Evolutionary conservation across 2,113 vertebrate genomes (phyloP).

Genomic region (Sakesphorus luctuosus): DNA sequence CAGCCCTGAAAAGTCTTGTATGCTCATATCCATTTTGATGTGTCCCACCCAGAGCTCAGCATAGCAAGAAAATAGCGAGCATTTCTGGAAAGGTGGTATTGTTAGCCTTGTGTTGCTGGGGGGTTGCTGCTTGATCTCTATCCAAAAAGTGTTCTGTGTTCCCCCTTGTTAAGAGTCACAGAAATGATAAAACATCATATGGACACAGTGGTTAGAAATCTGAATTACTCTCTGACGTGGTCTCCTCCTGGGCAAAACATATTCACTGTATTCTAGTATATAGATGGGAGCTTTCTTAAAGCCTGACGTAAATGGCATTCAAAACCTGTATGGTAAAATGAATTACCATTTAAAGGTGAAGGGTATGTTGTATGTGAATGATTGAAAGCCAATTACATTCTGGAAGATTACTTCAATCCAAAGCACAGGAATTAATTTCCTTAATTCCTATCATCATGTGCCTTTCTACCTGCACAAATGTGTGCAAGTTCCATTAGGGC

Average conservation of each 20-base stretch:
- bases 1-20: neutral
- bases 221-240: fast-evolving
- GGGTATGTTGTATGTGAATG: constrained; percentile 47
- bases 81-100: neutral
- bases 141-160: neutral
- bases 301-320: neutral
- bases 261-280: neutral
- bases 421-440: constrained; percentile 64
- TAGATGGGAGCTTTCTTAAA: neutral
- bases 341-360: constrained; percentile 60
- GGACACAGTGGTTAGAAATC: neutral
- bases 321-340: neutral
- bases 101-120: neutral
- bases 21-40: neutral
- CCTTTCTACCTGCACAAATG: constrained; percentile 57
- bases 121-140: neutral
- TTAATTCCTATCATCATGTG: constrained; percentile 60
- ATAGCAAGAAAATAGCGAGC: fast-evolving
- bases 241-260: neutral
- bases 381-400: constrained; percentile 57
- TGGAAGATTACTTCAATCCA: constrained; percentile 61
- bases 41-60: neutral
- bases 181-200: neutral
- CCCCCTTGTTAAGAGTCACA: neutral
- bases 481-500: constrained; percentile 36